Percentiles rank a stretch among this genome's conserved stretches.
Conservation (phyloP, 2,888 invertebrate genomes). For the Drosophila neotestacea region DNA sequence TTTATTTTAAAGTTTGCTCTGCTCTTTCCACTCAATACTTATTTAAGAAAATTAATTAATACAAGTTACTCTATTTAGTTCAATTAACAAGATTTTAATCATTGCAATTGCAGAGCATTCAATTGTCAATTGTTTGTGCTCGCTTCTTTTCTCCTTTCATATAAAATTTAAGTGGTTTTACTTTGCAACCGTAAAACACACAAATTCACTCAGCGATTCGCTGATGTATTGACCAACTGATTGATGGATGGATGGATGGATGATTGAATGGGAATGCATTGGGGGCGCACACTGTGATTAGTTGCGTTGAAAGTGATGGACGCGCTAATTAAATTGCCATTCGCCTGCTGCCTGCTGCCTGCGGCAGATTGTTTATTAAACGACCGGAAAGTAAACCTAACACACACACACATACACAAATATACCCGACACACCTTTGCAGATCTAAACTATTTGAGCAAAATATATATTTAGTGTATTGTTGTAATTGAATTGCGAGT, state of each 20-base stretch:
- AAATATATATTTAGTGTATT: conserved; percentile 22
- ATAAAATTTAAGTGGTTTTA: conserved; percentile 12
- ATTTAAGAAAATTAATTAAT: neutral
- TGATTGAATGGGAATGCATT: conserved; percentile 16
- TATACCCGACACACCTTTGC: conserved; percentile 7
- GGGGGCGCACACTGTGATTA: conserved; percentile 23
- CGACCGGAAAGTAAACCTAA: neutral
- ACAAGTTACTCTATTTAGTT: neutral
- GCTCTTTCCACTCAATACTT: neutral
- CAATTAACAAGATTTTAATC: neutral
- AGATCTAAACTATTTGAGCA: conserved; percentile 18
- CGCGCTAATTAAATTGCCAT: conserved; percentile 58
- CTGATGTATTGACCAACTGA: conserved; percentile 57
- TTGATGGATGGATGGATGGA: conserved; percentile 35
- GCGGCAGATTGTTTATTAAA: conserved; percentile 18
- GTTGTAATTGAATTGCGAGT: conserved; percentile 62
- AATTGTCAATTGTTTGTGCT: conserved; percentile 22
- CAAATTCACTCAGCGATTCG: conserved; percentile 50
- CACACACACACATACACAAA: neutral
- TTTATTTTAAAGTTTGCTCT: neutral
- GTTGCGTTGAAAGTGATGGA: conserved; percentile 44
- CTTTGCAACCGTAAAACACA: conserved; percentile 40
- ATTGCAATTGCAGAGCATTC: conserved; percentile 39
- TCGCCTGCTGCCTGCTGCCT: conserved; percentile 23
- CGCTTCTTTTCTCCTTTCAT: neutral